These are phyloP conservation scores for Microctenopoma steveboyesi DNA, from an alignment of 2,797 vertebrate species.

Conservation along the genomic window DNA sequence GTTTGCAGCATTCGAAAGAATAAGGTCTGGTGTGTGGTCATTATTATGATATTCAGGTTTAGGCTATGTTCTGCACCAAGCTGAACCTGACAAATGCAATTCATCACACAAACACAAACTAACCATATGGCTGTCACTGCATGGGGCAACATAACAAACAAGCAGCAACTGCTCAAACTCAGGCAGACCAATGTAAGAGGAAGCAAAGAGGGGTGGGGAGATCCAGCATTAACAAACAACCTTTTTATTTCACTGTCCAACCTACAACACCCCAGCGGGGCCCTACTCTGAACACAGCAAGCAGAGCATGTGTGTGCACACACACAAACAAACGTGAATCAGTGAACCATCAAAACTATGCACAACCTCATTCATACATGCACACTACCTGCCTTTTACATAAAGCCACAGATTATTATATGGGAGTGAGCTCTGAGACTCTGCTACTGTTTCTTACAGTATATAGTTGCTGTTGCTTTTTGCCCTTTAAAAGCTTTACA, in stretches of 20 bases:
- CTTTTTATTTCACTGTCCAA: not conserved
- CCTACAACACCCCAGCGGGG: not conserved
- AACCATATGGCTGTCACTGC: constrained; percentile 52
- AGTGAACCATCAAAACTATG: not conserved
- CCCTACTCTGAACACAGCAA: not conserved
- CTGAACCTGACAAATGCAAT: constrained; percentile 24
- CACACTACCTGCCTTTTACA: constrained; percentile 47
- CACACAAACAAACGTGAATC: not conserved
- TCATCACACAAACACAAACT: constrained; percentile 42
- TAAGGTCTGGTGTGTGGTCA: constrained; percentile 1
- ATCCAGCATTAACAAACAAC: not conserved
- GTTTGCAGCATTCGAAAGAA: constrained; percentile 5
- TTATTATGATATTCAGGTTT: constrained; percentile 31
- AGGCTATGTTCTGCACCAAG: constrained; percentile 17
- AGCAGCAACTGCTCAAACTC: constrained; percentile 41
- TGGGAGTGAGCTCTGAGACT: no score
- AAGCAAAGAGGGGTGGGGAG: not conserved
- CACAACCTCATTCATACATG: no score
- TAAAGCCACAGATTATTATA: constrained; percentile 28
- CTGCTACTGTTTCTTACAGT: no score
- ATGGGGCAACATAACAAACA: constrained; percentile 47
- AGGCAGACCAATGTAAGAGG: constrained; percentile 12
- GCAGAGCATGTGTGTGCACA: no score
- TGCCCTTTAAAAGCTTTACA: no score
- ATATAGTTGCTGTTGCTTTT: no score